phyloP scores from a whole-genome alignment of 2,797 vertebrate genomes.

The Euthynnus affinis region DNA sequence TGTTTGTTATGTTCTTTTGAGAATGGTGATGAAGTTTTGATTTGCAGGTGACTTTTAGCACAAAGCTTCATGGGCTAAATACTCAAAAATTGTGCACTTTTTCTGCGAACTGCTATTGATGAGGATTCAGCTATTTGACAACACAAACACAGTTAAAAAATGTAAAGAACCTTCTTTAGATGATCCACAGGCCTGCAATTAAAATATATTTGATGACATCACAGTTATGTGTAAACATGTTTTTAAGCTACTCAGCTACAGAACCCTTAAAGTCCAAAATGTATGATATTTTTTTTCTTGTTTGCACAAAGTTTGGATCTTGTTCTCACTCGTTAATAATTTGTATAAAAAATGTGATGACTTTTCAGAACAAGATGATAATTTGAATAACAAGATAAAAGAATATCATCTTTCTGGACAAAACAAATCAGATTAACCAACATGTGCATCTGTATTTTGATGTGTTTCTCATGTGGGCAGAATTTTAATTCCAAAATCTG shows the following conservation, averaged over 20 bases:
- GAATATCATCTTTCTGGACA: not conserved
- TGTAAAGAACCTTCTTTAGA: not conserved
- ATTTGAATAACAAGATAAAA: not conserved
- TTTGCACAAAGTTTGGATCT: not conserved
- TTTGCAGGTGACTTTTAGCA: not conserved
- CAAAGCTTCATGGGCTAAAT: slow-evolving; percentile 6
- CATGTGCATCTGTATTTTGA: not conserved
- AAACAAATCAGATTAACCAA: slow-evolving; percentile 12
- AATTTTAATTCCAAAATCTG: slow-evolving; percentile 25
- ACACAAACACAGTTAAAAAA: not conserved
- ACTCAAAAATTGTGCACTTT: not conserved
- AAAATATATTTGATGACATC: not conserved
- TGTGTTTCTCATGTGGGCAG: not conserved
- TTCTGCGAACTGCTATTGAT: not conserved
- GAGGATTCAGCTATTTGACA: not conserved
- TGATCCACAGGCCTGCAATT: not conserved
- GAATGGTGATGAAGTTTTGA: not conserved
- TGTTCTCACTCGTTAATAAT: not conserved
- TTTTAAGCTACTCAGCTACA: not conserved
- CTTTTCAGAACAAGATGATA: not conserved
- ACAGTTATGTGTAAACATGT: not conserved
- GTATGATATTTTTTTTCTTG: too few relatives aligned
- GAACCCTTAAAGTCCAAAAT: not conserved
- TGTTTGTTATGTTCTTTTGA: not conserved
- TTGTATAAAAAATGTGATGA: too few relatives aligned